Evolutionary conservation across 2,888 invertebrate genomes (phyloP), one percentile per base, ranked within the genome.

Genomic region (Serripes groenlandicus): DNA sequence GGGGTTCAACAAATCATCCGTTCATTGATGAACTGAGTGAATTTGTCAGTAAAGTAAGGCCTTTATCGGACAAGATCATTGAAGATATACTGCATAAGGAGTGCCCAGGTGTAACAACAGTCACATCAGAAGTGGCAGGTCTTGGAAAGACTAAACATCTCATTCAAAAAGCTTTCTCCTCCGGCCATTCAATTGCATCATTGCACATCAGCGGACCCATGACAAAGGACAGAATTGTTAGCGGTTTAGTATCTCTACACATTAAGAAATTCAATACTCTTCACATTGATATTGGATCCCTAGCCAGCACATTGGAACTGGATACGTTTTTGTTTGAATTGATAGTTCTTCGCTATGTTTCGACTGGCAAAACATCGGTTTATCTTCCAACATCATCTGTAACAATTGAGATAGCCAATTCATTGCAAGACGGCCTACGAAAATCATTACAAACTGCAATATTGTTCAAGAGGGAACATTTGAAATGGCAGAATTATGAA

Each of bases 281-380:
- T 2, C 90, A 91, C 66, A 82, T 91, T 58, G 90, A 90, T 75
- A 73, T 91, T 32, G 90, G 89, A 4, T 75, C 42, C 64, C 71
- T 88, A 0, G 76, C 81, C 49, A 75, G 78, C 56, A 76, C 86
- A 11, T 54, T 69, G 26, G 88, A 81, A 26, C 54, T 91, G 9
- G 91, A 91, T 71, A 72, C 77, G 18, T 81, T 90, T 30, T 68
- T 91, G 3, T 91, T 91, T 83, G 89, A 91, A 62, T 37, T 90
- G 23, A 81, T 90, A 26, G 75, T 89, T 23, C 71, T 89, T 3
- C 56, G 81, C 11, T 78, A 76, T 76, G 78, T 89, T 11, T 75
- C 82, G 15, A 72, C 85, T 52, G 80, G 88, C 15, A 78, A 70
- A 28, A 35, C 11, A 30, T 73, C 85, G 0, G 78, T 82, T 26